Percentiles rank a stretch among this genome's conserved stretches.
phyloP scores from a whole-genome alignment of 2,113 vertebrate genomes.

The Cyrtonyx montezumae region DNA sequence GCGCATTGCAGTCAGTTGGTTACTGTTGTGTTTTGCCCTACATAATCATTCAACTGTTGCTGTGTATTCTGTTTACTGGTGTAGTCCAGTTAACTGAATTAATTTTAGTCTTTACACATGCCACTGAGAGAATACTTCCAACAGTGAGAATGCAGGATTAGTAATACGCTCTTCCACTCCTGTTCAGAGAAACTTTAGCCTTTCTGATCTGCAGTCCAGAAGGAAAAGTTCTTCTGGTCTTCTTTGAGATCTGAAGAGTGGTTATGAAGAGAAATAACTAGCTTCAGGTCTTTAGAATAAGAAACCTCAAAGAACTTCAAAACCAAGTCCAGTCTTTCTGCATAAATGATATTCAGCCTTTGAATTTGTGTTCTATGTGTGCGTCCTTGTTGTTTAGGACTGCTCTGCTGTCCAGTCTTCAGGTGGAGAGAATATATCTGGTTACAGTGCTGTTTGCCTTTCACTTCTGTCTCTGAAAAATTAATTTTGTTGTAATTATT shows the following conservation, averaged over 20 bases:
- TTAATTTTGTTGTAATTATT: background rate
- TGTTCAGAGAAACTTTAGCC: background rate
- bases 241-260: background rate
- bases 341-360: background rate
- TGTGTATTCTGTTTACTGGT: background rate
- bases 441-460: background rate
- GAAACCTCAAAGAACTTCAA: background rate
- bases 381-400: background rate
- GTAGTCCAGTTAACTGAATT: background rate
- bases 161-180: background rate
- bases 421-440: background rate
- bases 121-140: background rate
- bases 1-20: background rate
- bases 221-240: background rate
- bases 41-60: background rate
- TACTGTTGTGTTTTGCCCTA: background rate
- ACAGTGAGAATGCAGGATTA: background rate
- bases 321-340: background rate
- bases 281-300: background rate
- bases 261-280: background rate
- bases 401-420: background rate
- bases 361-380: background rate
- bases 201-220: background rate
- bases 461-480: background rate
- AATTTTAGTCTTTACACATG: background rate